Evolutionary conservation across 2,797 vertebrate genomes (phyloP), one percentile per base, ranked within the genome.

Genomic region (Allobates femoralis): DNA sequence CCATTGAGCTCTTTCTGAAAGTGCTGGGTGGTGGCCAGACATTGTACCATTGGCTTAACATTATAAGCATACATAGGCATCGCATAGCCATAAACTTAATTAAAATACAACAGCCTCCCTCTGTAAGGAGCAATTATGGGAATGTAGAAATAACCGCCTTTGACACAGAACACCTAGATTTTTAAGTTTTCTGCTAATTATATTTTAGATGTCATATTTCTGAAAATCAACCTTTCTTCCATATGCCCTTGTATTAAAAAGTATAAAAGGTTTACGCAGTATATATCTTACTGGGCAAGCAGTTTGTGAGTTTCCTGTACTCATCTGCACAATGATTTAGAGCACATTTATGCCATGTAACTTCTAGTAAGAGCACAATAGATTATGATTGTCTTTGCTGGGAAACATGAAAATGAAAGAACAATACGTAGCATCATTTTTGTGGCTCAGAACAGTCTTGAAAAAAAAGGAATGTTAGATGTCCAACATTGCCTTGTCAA

Each of bases 311-410:
- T 81, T 83, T 76, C 64, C 34, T 32, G 32, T 26, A 69, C 19
- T 74, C 71, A 77, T 88, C 78, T 77, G 18, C 37, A 18, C 71
- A 76, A 30, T 77, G 78, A 88, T 77, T 81, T 76, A 81, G 32
- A 81, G 69, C 67, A 78, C 60, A 88, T 85, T 83, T 60, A 69
- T 64, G 32, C 77, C 56, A 46, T 58, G 32, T 50, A 88, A 58
- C 71, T 51, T 81, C 78, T 88, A 71, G 34, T 76, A 75, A 2
- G 73, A 4, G 74, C 30, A 74, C 19, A 58, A 83, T 78, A 71
- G 23, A 41, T 90, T 90, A 90, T 90, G 83, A 90, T 85, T 67
- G 69, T 80, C 79, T 64, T 62, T 41, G 80, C 83, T 50, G 7
- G 56, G 82, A 86, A 37, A 79, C 81, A 56, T 74, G 69, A 81